Percentiles rank a stretch among this genome's conserved stretches.
Evolutionary conservation across 2,113 vertebrate genomes (phyloP).

Genomic region (Coptodon rendalli): DNA sequence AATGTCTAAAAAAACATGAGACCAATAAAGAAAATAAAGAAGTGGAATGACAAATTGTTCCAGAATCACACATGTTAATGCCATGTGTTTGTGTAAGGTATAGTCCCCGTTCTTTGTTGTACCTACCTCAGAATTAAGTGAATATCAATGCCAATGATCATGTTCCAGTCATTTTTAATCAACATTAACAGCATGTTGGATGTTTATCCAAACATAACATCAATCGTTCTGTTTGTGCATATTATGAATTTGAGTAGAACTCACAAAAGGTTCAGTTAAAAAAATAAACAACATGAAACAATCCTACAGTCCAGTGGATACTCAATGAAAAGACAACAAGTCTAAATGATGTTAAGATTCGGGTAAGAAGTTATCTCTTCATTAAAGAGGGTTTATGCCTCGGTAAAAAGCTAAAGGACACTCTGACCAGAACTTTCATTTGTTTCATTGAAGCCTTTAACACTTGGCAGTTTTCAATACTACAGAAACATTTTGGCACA

Average conservation of each 20-base stretch:
- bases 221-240: not conserved
- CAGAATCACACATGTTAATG: not conserved
- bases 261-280: not conserved
- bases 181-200: not conserved
- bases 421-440: not conserved
- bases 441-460: not conserved
- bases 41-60: not conserved
- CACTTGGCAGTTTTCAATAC: not conserved
- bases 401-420: not conserved
- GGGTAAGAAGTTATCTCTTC: not conserved
- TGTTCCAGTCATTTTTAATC: not conserved
- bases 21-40: not conserved
- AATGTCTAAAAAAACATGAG: not conserved
- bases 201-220: not conserved
- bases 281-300: not conserved
- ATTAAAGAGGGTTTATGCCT: not conserved
- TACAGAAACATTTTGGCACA: not conserved
- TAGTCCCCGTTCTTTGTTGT: not conserved
- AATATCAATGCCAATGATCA: not conserved
- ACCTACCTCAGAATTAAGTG: not conserved
- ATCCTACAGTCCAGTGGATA: not conserved
- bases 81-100: not conserved
- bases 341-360: not conserved
- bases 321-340: not conserved
- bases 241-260: not conserved